phyloP scores from a whole-genome alignment of 2,797 vertebrate species.

The Kryptopterus vitreolus region DNA sequence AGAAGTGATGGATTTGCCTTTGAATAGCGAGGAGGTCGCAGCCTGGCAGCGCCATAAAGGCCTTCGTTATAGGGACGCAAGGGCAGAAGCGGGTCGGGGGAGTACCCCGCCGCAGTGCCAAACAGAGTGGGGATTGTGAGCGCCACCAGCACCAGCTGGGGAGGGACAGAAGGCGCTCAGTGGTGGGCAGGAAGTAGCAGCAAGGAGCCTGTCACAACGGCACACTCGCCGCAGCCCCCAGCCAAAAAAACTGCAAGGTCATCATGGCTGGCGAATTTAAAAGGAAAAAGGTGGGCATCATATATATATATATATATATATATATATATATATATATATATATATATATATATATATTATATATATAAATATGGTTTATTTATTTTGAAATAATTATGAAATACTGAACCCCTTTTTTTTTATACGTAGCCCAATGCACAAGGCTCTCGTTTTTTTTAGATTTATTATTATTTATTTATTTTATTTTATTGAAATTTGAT shows the following conservation, averaged over 20 bases:
- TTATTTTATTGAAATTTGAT: neutral
- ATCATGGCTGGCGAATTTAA: constrained; percentile 38
- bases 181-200: constrained; percentile 59
- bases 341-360: too few relatives aligned
- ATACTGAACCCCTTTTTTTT: neutral
- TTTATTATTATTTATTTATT: too few relatives aligned
- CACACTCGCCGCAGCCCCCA: constrained; percentile 44
- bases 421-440: neutral
- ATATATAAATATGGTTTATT: too few relatives aligned
- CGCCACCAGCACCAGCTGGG: constrained; percentile 58
- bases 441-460: too few relatives aligned
- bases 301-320: too few relatives aligned
- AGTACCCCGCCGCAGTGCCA: constrained; percentile 55
- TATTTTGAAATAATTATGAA: neutral
- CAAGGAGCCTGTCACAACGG: constrained; percentile 49
- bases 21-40: constrained; percentile 50
- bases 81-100: constrained; percentile 54
- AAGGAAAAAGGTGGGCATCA: too few relatives aligned
- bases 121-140: constrained; percentile 62
- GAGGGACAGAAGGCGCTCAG: constrained; percentile 62
- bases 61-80: constrained; percentile 48
- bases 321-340: too few relatives aligned
- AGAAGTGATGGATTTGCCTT: constrained; percentile 48
- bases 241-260: constrained; percentile 54
- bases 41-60: constrained; percentile 59